Evolutionary conservation across 2,113 vertebrate species (phyloP), one percentile per base, ranked within the genome.

Genomic region (Ictidomys tridecemlineatus): DNA sequence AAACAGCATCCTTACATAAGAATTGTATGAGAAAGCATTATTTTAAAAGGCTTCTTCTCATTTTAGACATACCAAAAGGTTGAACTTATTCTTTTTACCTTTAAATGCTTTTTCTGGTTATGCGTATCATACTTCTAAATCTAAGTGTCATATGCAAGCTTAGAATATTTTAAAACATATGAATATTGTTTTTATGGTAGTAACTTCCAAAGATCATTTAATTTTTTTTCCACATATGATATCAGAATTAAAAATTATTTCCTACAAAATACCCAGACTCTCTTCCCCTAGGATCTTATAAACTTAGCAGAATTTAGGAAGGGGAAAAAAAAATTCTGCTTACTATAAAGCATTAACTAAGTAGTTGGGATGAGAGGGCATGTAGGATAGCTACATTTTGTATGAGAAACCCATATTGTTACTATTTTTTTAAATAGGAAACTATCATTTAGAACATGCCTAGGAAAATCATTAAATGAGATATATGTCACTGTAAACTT

Each of bases 1-100:
- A 97, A 72, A 65, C 4, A 42, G 3, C 26, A 72, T 85, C 61
- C 22, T 48, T 92, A 56, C 39, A 82, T 13, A 30, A 89, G 65
- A 88, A 84, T 74, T 63, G 76, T 26, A 39, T 63, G 42, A 45
- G 24, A 89, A 91, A 85, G 30, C 37, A 20, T 85, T 61, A 63
- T n/a, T 86, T 2, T 83, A 89, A 89, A 85, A 73, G 28, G 10
- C 58, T 69, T 61, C n/a, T 74, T 85, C 24, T 73, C 65, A 53
- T 85, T 93, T 85, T 76, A 89, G n/a, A 48, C 94, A 1, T 85
- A 85, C 53, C 80, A 51, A 94, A 89, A 89, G n/a, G 42, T 79
- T 79, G 30, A 78, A 69, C 61, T 67, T 67, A 42, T 51, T 65
- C 14, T 63, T 88, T 93, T 39, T 63, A n/a, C 4, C 45, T 83